A percentile compares a stretch with the other conserved stretches of the same genome.
phyloP scores from a whole-genome alignment of 1,140 invertebrate genomes.

The Orussus abietinus region DNA sequence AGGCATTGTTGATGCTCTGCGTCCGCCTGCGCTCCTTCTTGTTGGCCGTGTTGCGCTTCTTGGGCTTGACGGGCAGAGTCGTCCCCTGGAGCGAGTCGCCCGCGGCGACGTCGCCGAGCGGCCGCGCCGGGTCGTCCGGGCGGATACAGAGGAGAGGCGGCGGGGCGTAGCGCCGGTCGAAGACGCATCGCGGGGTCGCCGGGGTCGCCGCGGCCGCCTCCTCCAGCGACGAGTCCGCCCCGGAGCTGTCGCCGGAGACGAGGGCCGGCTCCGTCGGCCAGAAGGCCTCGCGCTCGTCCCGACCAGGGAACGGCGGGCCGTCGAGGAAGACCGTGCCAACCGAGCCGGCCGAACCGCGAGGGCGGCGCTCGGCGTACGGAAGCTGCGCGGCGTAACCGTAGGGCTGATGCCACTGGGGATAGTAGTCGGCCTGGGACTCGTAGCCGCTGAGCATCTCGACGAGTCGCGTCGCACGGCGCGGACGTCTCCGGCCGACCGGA shows the following conservation, averaged over 20 bases:
- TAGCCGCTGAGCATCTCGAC: conserved; percentile 46
- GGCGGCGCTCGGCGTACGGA: conserved; percentile 41
- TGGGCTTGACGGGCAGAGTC: conserved; percentile 44
- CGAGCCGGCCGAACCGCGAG: neutral
- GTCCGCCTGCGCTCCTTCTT: conserved; percentile 91
- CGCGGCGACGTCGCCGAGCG: neutral
- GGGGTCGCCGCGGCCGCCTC: conserved; percentile 9
- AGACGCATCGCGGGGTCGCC: conserved; percentile 2
- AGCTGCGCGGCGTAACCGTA: conserved; percentile 50
- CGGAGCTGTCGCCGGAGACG: conserved; percentile 13
- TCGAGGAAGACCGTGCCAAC: conserved; percentile 1
- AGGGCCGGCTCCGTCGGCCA: no score
- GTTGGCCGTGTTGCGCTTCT: conserved; percentile 78
- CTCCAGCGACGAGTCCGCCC: neutral
- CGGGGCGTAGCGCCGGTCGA: conserved; percentile 2
- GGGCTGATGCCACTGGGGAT: conserved; percentile 51
- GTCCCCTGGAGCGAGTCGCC: neutral
- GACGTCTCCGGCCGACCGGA: no score
- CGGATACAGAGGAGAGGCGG: conserved; percentile 16
- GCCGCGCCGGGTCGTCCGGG: neutral
- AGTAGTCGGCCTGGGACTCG: conserved; percentile 48
- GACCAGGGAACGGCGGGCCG: no score
- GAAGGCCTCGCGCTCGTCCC: no score
- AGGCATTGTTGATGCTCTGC: conserved; percentile 93
- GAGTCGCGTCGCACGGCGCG: no score